phyloP scores from a whole-genome alignment of 2,797 vertebrate species.

The Erethizon dorsatum region DNA sequence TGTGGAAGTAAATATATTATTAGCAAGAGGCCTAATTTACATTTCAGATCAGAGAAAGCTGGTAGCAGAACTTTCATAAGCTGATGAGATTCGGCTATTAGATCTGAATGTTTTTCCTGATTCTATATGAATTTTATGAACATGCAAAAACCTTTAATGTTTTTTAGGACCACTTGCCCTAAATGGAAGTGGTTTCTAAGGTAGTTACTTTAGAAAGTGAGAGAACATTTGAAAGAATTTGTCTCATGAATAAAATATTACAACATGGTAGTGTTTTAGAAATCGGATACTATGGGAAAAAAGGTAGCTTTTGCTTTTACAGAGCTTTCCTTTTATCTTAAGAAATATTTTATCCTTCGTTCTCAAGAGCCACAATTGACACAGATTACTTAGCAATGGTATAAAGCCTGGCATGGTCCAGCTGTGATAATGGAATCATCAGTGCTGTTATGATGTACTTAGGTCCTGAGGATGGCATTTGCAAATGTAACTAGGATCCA shows the following conservation, averaged over 20 bases:
- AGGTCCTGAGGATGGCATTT: conserved; percentile 77
- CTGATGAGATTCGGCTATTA: conserved; percentile 75
- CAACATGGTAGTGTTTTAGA: conserved; percentile 74
- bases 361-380: conserved; percentile 86
- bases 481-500: conserved; percentile 82
- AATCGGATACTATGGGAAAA: not conserved
- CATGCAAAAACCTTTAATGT: conserved; percentile 70
- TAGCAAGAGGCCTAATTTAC: conserved; percentile 84
- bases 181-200: conserved; percentile 77
- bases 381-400: conserved; percentile 87
- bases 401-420: conserved; percentile 79
- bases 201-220: conserved; percentile 70
- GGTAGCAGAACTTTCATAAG: conserved; percentile 66
- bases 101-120: conserved; percentile 85
- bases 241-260: conserved; percentile 84
- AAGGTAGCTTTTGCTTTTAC: conserved; percentile 62
- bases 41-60: conserved; percentile 79
- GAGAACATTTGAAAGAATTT: conserved; percentile 74
- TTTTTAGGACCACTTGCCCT: conserved; percentile 58
- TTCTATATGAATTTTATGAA: conserved; percentile 81
- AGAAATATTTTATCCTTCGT: conserved; percentile 81
- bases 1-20: conserved; percentile 85
- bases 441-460: conserved; percentile 85
- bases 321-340: conserved; percentile 84
- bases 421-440: conserved; percentile 89